Evolutionary conservation across 2,797 vertebrate species (phyloP).

Genomic region (Eremophila alpestris): DNA sequence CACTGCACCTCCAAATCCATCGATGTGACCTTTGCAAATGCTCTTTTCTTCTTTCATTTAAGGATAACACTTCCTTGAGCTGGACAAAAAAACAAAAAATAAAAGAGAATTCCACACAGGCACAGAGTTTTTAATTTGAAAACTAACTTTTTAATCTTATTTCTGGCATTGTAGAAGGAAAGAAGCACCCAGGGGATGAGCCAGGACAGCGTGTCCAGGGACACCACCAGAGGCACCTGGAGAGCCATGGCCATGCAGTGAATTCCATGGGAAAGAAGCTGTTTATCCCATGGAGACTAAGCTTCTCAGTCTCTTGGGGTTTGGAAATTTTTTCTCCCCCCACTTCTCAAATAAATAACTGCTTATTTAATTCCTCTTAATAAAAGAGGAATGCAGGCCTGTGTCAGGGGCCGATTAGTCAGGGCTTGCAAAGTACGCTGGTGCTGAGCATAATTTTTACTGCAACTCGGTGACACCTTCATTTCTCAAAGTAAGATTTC

Average conservation of each 20-base stretch:
- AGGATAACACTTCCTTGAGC: background rate
- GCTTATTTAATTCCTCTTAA: slow-evolving; percentile 3
- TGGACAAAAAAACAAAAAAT: background rate
- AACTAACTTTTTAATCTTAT: background rate
- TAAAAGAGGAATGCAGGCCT: background rate
- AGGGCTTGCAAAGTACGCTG: background rate
- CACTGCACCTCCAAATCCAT: slow-evolving; percentile 37
- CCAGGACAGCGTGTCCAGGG: background rate
- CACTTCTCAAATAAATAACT: slow-evolving; percentile 1
- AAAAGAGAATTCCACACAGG: background rate
- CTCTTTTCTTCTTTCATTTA: background rate
- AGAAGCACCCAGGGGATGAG: background rate
- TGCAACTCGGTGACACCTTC: slow-evolving; percentile 28
- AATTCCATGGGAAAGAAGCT: background rate
- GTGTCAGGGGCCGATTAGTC: background rate
- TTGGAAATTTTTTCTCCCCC: background rate
- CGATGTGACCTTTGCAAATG: slow-evolving; percentile 27
- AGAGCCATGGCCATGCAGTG: background rate
- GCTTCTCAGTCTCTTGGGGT: background rate
- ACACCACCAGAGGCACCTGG: background rate
- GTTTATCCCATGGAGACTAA: background rate
- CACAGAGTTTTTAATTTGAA: background rate
- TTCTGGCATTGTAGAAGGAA: background rate
- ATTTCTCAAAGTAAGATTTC: slow-evolving; percentile 66
- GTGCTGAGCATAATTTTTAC: background rate